Base-by-base conservation (phyloP, 2,888 invertebrate species). In the Thereva unica region DNA sequence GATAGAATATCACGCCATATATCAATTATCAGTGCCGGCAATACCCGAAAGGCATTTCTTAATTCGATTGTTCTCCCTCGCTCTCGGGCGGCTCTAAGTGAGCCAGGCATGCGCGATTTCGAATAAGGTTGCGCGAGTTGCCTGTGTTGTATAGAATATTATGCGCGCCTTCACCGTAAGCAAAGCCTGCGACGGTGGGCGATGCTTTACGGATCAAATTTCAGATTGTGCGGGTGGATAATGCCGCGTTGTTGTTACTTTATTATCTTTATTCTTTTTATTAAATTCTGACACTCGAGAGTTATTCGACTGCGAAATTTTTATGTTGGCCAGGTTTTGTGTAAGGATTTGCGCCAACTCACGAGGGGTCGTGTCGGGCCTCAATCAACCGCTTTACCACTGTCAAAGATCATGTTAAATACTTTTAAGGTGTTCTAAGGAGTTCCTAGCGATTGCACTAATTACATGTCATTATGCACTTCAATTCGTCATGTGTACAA, bases 1-100 rank as follows among this genome's bases (percentile, higher is more conserved):
- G 23, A 37, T 59, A 47, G 47, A 59, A 59, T 59, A 59, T 59
- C 57, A 9, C 38, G 57, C 47, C 38, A 59, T 56, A 56, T 57
- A 67, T 67, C 50, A 57, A 64, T 67, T 67, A 64, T 67, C 57
- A 64, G 42, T 50, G 50, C 55, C 59, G 55, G 38, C 45, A n/a
- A 50, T 50, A 56, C 45, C 57, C 57, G 23, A 41, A 56, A 57
- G 67, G 64, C 55, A 64, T 64, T 67, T 57, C 64, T 67, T 64
- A 56, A 67, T 67, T 64, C 56, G 56, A 67, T 67, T 64, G 57
- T 67, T 57, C 67, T 52, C 52, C 35, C 49, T 52, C 52, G 35
- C 49, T 23, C 23, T 23, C 23, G 23, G 23, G 23, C 23, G 23
- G 7, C 37, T 66, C 10, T 50, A 44, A 23, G 10, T 50, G 49